A percentile compares a stretch with the other conserved stretches of the same genome.
Conservation (phyloP, 2,888 invertebrate species). For the Tenthredo livida region DNA sequence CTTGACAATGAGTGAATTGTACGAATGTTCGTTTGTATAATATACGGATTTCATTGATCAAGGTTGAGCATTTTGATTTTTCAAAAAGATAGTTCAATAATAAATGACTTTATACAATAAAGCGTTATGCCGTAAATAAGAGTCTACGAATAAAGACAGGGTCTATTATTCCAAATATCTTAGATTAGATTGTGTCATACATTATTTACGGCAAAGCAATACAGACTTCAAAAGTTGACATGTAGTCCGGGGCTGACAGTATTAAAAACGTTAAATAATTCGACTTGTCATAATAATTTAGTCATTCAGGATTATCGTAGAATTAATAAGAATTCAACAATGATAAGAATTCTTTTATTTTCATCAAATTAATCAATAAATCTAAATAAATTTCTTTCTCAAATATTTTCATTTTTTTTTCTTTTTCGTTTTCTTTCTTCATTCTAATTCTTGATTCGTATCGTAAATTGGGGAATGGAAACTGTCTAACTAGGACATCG, state of each 20-base stretch:
- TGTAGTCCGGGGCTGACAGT: neutral
- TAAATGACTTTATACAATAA: neutral
- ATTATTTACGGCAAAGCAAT: conserved; percentile 35
- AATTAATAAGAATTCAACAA: neutral
- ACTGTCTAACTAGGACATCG: neutral
- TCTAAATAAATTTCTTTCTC: neutral
- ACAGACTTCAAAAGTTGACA: neutral
- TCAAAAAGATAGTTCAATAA: neutral
- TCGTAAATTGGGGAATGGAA: no score
- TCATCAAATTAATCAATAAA: neutral
- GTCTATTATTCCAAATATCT: conserved; percentile 12
- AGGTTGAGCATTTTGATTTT: conserved; percentile 28
- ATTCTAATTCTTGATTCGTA: neutral
- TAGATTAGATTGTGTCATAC: conserved; percentile 42
- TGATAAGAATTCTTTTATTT: neutral
- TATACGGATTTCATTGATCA: neutral
- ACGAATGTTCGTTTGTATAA: neutral
- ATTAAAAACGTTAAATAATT: neutral
- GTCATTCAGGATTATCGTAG: neutral
- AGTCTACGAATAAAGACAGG: conserved; percentile 7
- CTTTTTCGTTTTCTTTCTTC: neutral
- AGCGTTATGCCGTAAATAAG: neutral
- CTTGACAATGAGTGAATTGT: neutral
- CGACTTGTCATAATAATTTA: neutral
- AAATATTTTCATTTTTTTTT: no score